Evolutionary conservation across 53 echinoderm and acorn worm species (phyloP), one percentile per base, ranked within the genome.

Genomic region (Crossaster papposus): DNA sequence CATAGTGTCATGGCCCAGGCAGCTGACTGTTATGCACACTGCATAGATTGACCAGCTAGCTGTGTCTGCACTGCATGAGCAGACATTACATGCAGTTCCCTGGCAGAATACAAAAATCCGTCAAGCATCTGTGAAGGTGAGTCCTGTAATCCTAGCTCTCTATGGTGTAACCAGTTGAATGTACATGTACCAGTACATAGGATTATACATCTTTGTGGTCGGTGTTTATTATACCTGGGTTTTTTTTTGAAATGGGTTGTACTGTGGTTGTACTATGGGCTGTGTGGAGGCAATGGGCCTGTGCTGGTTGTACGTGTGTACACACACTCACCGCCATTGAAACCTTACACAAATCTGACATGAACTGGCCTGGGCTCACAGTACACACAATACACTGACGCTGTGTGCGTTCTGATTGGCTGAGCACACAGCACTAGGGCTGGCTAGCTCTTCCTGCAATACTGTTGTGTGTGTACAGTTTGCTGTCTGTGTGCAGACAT

Each of bases 361-460:
- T 84, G 84, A 53, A 22, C 84, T 9, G 44, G 31, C 70, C 34
- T 54, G 2, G 14, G 20, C 81, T 34, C 62, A n/a, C n/a, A 31
- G 71, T 84, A 65, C 77, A 65, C 77, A 82, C 62, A 76, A 75
- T 86, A 76, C 72, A 33, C 29, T 87, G 87, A 87, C 55, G 87
- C 87, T 87, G 87, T 87, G 87, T 87, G 87, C 87, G 33, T 77
- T 87, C 30, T 87, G 87, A 87, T 87, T 87, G 87, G 87, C 36
- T 87, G 77, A 54, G 35, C 77, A 87, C 87, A 83, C 75, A 76
- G 71, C 78, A 78, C 51, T 44, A 74, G 80, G 58, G 80, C n/a
- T n/a, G n/a, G n/a, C n/a, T n/a, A n/a, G 80, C 80, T 54, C 78
- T 78, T 50, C 74, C 31, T 51, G 2, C 5, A 51, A 10, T 50